phyloP scores from a whole-genome alignment of 2,113 vertebrate genomes.

The Recurvirostra avosetta region DNA sequence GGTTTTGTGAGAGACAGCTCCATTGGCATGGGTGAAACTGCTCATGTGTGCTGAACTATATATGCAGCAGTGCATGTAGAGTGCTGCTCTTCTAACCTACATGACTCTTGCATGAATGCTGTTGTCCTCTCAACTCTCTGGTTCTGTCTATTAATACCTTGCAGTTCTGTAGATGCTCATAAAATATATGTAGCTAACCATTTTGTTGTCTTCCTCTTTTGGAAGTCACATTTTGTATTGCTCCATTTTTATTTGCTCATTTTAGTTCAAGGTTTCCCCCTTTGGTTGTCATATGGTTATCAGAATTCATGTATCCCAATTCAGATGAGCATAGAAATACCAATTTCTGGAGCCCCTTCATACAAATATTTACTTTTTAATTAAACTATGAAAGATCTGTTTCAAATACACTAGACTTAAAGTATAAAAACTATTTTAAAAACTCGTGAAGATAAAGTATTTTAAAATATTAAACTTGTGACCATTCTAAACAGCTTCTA shows the following conservation, averaged over 20 bases:
- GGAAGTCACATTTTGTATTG: background rate
- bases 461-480: background rate
- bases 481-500: background rate
- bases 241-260: background rate
- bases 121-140: background rate
- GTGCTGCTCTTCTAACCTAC: background rate
- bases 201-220: background rate
- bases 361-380: background rate
- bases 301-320: too few relatives aligned
- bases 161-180: background rate
- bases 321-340: background rate
- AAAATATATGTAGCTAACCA: background rate
- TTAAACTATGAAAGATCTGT: background rate
- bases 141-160: background rate
- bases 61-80: background rate
- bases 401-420: background rate
- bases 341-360: background rate
- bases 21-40: background rate
- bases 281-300: background rate
- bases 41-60: background rate
- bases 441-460: background rate
- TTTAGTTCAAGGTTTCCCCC: background rate
- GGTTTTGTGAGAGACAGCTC: background rate
- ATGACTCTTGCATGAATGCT: accelerated
- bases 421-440: background rate